Base-by-base conservation (phyloP, 2,888 invertebrate genomes). In the Lithophane socia region DNA sequence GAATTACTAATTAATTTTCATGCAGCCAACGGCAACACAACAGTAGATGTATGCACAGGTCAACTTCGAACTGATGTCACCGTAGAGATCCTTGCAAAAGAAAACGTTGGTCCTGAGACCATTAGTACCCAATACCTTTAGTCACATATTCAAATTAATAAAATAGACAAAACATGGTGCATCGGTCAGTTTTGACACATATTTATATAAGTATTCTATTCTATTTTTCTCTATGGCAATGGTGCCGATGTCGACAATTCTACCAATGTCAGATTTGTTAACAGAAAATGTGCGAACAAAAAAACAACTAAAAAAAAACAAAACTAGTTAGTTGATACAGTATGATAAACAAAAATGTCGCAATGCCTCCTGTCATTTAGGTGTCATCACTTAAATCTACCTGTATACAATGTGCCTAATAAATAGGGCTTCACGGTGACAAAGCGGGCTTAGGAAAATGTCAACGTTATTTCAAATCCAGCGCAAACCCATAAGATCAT, bases 381-480 rank as follows among this genome's bases (percentile, higher is more conserved):
- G 8, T 60, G 29, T 52, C 42, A 68, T 61, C 60, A 47, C 16
- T 24, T 61, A 54, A 79, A 79, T 70, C 69, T 60, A 69, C 10
- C 13, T 52, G 24, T 49, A 52, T 1, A 63, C 24, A 79, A 37
- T 1, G 13, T 37, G 44, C 29, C 21, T 42, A 37, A 42, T 42
- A 49, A n/a, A 52, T 52, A 9, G 44, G 5, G 9, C 5, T 21
- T 58, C 29, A 73, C 58, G 42, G n/a, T 73, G 24, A 44, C 44
- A 49, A 13, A n/a, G n/a, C 52, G 7, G 70, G 71, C 29, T 80
- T 13, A 72, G 49, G 13, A 10, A 58, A 49, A 56, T 29, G 7
- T 56, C 29, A 42, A 42, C 37, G 37, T 52, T 44, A 24, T 60
- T 24, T 61, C 5, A 58, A 52, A 60, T 47, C 13, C 9, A 37